A percentile compares a stretch with the other conserved stretches of the same genome.
Evolutionary conservation across 2,888 invertebrate genomes (phyloP).

Genomic region (Druceiella hillmani): DNA sequence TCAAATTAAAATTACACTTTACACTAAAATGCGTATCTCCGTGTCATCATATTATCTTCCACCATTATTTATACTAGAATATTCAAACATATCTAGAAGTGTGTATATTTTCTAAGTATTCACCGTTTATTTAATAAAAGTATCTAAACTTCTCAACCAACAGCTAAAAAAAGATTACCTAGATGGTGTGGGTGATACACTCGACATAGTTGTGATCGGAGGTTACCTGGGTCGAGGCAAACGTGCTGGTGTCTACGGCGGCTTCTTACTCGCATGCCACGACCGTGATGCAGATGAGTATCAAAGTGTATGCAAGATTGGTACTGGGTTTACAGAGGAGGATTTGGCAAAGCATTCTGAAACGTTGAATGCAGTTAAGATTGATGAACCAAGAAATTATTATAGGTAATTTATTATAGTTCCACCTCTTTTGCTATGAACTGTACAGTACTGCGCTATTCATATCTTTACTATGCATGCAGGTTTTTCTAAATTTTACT

Average conservation of each 20-base stretch:
- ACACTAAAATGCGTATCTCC: too few relatives aligned
- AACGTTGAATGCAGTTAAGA: conserved; percentile 68
- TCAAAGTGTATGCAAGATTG: conserved; percentile 70
- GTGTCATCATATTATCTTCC: too few relatives aligned
- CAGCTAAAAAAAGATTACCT: conserved; percentile 94
- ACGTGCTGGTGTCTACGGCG: conserved; percentile 89
- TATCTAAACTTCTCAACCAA: background rate
- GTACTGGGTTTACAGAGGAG: conserved; percentile 93
- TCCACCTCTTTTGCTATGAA: too few relatives aligned
- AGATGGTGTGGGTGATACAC: conserved; percentile 92
- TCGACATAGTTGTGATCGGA: conserved; percentile 94
- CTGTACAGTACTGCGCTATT: too few relatives aligned
- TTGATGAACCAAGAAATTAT: conserved; percentile 70
- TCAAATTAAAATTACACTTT: too few relatives aligned
- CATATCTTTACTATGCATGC: too few relatives aligned
- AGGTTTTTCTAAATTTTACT: too few relatives aligned
- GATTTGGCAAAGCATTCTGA: conserved; percentile 72
- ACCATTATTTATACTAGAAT: too few relatives aligned
- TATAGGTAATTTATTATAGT: too few relatives aligned
- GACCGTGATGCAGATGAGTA: conserved; percentile 86
- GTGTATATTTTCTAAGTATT: too few relatives aligned
- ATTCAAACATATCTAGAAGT: too few relatives aligned
- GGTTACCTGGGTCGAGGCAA: conserved; percentile 92
- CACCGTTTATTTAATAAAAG: too few relatives aligned
- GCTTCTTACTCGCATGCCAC: conserved; percentile 91